Percentiles rank a stretch among this genome's conserved stretches.
These are phyloP conservation scores for Cervus canadensis DNA, from an alignment of 2,113 vertebrate genomes.

Conservation along the genomic window DNA sequence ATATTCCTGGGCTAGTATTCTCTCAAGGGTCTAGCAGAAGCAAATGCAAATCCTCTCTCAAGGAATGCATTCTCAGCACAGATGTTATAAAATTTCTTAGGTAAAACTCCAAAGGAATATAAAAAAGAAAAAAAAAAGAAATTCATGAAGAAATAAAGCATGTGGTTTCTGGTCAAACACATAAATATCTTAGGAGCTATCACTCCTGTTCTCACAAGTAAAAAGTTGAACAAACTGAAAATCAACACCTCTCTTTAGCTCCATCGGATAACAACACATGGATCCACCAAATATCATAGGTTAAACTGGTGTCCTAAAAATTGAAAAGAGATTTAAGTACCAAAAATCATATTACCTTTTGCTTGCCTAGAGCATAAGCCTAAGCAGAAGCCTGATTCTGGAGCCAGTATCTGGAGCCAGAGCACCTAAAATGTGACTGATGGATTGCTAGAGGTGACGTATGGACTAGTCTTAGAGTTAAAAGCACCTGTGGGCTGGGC, in stretches of 20 bases:
- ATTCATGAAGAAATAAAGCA: background rate
- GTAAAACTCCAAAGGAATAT: background rate
- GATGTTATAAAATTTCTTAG: background rate
- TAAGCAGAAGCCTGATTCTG: background rate
- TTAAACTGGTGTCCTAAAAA: background rate
- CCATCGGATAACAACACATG: background rate
- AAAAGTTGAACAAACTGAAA: background rate
- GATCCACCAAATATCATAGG: background rate
- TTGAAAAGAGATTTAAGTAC: background rate
- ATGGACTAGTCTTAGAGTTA: background rate
- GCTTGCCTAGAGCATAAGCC: background rate
- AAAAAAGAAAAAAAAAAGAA: background rate
- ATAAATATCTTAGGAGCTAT: background rate
- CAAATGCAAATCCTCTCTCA: background rate
- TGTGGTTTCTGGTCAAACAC: background rate
- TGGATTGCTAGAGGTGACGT: background rate
- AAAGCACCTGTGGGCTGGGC: background rate
- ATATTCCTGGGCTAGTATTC: background rate
- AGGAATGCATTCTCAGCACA: background rate
- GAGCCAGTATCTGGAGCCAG: background rate
- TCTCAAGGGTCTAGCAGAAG: background rate
- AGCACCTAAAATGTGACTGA: background rate
- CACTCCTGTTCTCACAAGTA: background rate
- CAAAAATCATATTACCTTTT: background rate
- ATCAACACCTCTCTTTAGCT: background rate